Evolutionary conservation across 2,797 vertebrate species (phyloP).

Genomic region (Menidia menidia): DNA sequence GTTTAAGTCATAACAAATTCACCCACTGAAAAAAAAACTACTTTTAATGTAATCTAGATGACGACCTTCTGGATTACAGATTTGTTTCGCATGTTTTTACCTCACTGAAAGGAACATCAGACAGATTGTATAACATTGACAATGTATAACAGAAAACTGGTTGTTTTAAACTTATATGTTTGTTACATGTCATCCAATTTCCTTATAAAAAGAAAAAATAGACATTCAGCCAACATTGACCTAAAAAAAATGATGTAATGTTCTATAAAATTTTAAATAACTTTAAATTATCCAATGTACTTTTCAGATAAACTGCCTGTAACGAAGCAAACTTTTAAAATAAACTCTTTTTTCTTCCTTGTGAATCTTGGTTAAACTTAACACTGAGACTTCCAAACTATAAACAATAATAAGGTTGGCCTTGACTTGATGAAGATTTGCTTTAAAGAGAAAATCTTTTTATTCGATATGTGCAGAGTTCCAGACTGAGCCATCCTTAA

Average conservation of each 20-base stretch:
- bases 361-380: too few species aligned
- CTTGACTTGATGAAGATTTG: neutral
- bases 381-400: neutral
- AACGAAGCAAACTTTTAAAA: neutral
- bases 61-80: neutral
- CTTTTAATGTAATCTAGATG: neutral
- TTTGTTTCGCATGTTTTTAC: neutral
- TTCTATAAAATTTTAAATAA: neutral
- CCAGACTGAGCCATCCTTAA: neutral
- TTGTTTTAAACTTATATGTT: too few species aligned
- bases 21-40: too few species aligned
- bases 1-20: neutral
- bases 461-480: neutral
- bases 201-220: too few species aligned
- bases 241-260: too few species aligned
- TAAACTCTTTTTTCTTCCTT: neutral
- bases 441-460: neutral
- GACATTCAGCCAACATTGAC: too few species aligned
- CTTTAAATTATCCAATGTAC: neutral
- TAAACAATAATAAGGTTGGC: neutral
- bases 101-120: neutral
- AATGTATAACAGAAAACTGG: too few species aligned
- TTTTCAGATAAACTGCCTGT: neutral
- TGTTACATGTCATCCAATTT: too few species aligned
- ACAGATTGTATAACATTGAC: too few species aligned